These are phyloP conservation scores for Calidris pygmaea DNA, from an alignment of 2,113 vertebrate species.

Conservation along the genomic window DNA sequence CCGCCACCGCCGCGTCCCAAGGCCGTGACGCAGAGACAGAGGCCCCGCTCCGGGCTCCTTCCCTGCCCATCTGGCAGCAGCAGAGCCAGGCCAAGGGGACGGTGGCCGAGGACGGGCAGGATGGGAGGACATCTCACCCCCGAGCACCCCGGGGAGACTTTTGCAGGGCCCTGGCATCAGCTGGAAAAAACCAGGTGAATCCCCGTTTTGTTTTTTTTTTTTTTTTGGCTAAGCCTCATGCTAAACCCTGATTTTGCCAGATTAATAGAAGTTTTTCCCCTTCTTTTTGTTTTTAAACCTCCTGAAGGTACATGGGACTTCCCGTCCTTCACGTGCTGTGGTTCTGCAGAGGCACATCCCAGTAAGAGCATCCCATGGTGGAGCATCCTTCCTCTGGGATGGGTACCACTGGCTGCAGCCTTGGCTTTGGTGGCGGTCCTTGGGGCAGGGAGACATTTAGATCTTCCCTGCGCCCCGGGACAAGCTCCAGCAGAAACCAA, in stretches of 20 bases:
- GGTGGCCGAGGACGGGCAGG: fast-evolving
- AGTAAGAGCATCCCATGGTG: fast-evolving
- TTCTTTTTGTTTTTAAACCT: neutral
- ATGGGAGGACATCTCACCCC: neutral
- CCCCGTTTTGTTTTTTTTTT: fast-evolving
- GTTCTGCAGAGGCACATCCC: neutral
- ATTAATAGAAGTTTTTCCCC: neutral
- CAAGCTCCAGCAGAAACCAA: neutral
- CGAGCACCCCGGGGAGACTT: neutral
- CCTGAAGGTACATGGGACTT: neutral
- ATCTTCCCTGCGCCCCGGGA: neutral
- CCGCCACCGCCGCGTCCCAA: neutral
- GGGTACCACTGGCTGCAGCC: neutral
- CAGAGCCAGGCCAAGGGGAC: neutral
- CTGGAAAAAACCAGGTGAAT: neutral
- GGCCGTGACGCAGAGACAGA: neutral
- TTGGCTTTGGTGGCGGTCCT: no score
- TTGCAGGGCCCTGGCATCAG: neutral
- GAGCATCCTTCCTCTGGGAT: neutral
- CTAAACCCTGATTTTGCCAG: neutral
- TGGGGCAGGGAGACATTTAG: neutral
- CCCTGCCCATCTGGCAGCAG: neutral
- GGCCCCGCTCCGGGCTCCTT: neutral
- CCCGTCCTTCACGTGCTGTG: neutral
- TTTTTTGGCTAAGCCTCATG: neutral